Conservation (phyloP, 1,140 invertebrate genomes). For the Drosophila triauraria region DNA sequence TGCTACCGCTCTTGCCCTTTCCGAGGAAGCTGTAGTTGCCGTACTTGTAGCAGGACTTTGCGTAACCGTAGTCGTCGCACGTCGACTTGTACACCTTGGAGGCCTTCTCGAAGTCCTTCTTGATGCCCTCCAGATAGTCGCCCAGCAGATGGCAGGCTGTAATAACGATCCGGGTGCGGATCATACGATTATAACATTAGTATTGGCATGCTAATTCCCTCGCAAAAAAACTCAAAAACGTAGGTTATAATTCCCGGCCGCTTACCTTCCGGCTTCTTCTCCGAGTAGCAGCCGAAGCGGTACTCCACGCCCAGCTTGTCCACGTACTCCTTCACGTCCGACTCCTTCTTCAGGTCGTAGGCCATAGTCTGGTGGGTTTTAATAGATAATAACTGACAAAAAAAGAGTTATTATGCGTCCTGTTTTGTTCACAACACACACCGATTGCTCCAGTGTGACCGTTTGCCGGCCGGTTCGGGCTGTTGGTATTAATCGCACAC, state of each 20-base stretch:
- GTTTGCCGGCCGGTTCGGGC: neutral
- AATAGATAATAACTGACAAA: slow-evolving; percentile 25
- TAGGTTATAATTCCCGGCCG: slow-evolving; percentile 59
- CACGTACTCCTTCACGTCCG: slow-evolving; percentile 94
- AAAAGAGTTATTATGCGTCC: slow-evolving; percentile 25
- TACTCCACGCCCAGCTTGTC: slow-evolving; percentile 97
- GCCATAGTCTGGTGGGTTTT: slow-evolving; percentile 85
- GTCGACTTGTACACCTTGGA: slow-evolving; percentile 92
- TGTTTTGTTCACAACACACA: slow-evolving; percentile 18
- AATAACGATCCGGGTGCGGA: slow-evolving; percentile 5
- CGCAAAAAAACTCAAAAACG: slow-evolving; percentile 25
- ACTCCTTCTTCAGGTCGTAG: slow-evolving; percentile 92
- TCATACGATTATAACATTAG: slow-evolving; percentile 5
- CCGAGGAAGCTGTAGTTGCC: slow-evolving; percentile 90
- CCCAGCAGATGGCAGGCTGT: slow-evolving; percentile 95
- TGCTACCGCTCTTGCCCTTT: slow-evolving; percentile 86
- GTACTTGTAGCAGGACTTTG: slow-evolving; percentile 94
- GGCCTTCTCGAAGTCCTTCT: slow-evolving; percentile 92
- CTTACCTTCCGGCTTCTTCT: slow-evolving; percentile 92
- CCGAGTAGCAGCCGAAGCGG: slow-evolving; percentile 94
- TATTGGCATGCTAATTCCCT: slow-evolving; percentile 59
- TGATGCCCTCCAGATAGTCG: slow-evolving; percentile 94
- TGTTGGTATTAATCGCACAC: neutral
- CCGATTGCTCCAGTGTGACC: slow-evolving; percentile 2
- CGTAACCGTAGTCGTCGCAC: slow-evolving; percentile 93